phyloP scores from a whole-genome alignment of 2,113 vertebrate genomes.

The Pelecanus crispus region DNA sequence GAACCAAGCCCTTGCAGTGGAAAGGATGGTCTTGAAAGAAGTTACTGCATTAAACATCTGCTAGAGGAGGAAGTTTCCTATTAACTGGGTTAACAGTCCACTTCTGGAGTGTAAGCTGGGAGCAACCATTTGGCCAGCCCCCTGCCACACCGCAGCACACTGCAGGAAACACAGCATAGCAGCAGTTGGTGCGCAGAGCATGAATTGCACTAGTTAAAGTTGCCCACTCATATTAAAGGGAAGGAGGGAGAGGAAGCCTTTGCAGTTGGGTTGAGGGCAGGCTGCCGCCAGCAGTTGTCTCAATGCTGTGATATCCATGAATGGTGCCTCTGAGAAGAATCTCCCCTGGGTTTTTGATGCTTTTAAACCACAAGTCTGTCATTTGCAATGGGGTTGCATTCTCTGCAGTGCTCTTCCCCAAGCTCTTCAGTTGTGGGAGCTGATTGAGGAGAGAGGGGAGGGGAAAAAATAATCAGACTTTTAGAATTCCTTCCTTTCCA shows the following conservation, averaged over 20 bases:
- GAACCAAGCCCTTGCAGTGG: neutral
- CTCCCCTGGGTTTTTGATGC: neutral
- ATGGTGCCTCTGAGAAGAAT: neutral
- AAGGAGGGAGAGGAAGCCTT: neutral
- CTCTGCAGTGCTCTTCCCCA: neutral
- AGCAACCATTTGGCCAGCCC: neutral
- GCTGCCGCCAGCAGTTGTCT: neutral
- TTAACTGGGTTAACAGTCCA: neutral
- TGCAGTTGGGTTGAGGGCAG: neutral
- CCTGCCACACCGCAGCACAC: neutral
- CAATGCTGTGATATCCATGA: neutral
- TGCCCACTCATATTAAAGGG: rapidly evolving
- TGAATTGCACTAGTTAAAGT: neutral
- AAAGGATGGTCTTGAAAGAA: neutral
- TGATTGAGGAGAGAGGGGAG: neutral
- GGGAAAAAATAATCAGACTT: neutral
- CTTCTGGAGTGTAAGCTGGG: neutral
- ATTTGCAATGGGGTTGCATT: neutral
- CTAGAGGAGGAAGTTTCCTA: neutral
- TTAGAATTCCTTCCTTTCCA: neutral
- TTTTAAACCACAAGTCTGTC: neutral
- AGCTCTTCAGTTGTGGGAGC: neutral
- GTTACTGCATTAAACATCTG: neutral
- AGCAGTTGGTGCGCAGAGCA: neutral
- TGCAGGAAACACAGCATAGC: neutral